Base-by-base conservation (phyloP, 2,888 invertebrate species). In the Euspilapteryx auroguttella region DNA sequence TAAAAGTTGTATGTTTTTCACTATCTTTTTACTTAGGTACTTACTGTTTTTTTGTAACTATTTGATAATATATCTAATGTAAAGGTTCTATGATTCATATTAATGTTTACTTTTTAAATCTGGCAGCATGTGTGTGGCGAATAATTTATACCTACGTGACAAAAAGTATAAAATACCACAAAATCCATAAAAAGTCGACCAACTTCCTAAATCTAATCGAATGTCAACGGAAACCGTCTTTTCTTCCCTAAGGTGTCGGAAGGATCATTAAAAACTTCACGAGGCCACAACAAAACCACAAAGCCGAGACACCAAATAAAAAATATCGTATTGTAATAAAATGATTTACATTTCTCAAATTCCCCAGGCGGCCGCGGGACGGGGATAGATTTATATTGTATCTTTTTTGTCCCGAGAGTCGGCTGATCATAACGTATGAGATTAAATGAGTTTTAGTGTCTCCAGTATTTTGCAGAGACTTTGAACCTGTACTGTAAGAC, bases 271-370 rank as follows among this genome's bases (percentile, higher is more conserved):
- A 56, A 37, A 29, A 49, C 21, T 49, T 49, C 50, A 54, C 47
- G 48, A 44, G 44, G 49, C 49, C 23, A 10, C 45, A 42, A 49
- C 49, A 50, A 50, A 46, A 55, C 52, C 54, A 55, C 57, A 61
- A 62, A 50, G 51, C 51, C 42, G 54, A 55, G 53, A 46, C 47
- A 47, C 38, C 45, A 47, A 57, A 57, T 54, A 65, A 69, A 66
- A 63, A 57, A 59, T 47, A 50, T 55, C 43, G 50, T 44, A 55
- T 59, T 61, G 63, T 65, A 66, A 68, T 69, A 65, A 69, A 69
- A 69, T 66, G 65, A 68, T 68, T 69, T 68, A 69, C 71, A 65
- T 68, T 66, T 56, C 66, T 66, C 59, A 63, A 66, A 68, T 69
- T 69, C 65, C 51, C 52, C 52, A 46, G 55, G 55, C 47, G 53